phyloP scores from a whole-genome alignment of 2,888 invertebrate genomes.

The Aspidiotus destructor region DNA sequence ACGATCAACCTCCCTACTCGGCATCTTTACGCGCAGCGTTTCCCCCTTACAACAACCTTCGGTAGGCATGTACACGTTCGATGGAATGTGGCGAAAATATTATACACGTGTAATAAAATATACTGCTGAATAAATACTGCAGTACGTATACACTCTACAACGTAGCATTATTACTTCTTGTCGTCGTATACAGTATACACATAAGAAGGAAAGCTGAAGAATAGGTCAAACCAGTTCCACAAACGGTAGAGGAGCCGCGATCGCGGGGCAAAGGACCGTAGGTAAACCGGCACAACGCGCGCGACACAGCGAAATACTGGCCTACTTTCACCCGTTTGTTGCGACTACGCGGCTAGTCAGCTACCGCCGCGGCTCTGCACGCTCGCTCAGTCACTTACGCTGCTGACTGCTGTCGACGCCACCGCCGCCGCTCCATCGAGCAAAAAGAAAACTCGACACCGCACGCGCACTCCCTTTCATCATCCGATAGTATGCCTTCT shows the following conservation, averaged over 20 bases:
- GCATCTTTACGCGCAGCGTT: no score
- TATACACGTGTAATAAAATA: conserved; percentile 9
- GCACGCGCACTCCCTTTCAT: no score
- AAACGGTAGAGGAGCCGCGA: not conserved
- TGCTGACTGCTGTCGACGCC: no score
- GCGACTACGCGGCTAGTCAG: not conserved
- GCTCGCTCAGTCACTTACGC: no score
- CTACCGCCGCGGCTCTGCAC: no score
- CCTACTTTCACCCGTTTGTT: conserved; percentile 21
- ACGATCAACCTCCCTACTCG: no score
- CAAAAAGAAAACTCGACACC: no score
- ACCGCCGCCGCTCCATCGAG: no score
- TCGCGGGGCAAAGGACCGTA: not conserved
- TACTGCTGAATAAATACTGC: not conserved
- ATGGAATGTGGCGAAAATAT: conserved; percentile 5
- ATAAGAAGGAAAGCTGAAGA: not conserved
- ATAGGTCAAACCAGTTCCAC: conserved; percentile 22
- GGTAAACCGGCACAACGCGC: conserved; percentile 12
- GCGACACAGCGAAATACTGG: conserved; percentile 28
- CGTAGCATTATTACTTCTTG: no score
- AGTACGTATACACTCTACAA: not conserved
- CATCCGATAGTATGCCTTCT: no score
- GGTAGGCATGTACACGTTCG: not conserved
- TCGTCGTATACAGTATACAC: not conserved
- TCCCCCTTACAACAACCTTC: no score